Evolutionary conservation across 2,113 vertebrate species (phyloP).

Genomic region (Dolichotis patagonum): DNA sequence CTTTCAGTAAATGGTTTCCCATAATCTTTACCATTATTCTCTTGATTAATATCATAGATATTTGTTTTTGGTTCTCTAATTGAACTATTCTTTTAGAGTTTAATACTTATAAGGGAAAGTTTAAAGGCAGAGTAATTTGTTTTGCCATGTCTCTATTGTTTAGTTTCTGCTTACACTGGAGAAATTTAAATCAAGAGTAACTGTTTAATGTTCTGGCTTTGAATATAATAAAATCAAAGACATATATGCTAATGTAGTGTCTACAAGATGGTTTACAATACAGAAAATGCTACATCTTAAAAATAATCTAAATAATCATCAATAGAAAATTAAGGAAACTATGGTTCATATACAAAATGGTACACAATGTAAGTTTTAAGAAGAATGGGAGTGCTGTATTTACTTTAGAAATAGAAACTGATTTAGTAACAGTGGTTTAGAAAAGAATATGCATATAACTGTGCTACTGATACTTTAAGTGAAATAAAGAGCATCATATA

Average conservation of each 20-base stretch:
- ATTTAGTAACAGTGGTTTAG: conserved; percentile 6
- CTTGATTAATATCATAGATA: neutral
- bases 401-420: neutral
- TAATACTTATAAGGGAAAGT: neutral
- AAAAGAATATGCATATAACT: neutral
- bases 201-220: neutral
- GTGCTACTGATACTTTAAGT: neutral
- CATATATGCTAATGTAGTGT: neutral
- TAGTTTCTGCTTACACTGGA: neutral
- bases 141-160: neutral
- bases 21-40: neutral
- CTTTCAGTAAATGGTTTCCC: conserved; percentile 45
- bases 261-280: conserved; percentile 4
- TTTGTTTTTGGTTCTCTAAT: neutral
- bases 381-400: neutral
- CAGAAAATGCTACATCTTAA: neutral
- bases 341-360: neutral
- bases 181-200: conserved; percentile 2
- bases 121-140: neutral
- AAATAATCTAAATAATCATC: neutral
- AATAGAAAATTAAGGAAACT: conserved; percentile 27
- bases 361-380: neutral
- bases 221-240: conserved; percentile 33
- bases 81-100: neutral
- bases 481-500: neutral